phyloP scores from a whole-genome alignment of 1,140 invertebrate species.

The Zaprionus davidi region DNA sequence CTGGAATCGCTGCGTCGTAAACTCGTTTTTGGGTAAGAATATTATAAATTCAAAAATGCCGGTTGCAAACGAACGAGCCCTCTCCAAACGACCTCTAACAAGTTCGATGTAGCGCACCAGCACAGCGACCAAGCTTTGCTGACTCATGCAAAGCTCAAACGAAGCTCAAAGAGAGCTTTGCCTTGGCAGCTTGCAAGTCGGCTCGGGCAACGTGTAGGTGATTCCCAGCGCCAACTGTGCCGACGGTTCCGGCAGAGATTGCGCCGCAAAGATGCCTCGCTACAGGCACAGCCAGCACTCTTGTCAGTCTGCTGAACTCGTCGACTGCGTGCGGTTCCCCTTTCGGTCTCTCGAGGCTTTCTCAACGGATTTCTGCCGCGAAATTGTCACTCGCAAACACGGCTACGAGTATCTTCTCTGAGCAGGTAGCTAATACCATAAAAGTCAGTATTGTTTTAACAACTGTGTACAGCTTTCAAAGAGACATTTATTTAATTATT shows the following conservation, averaged over 20 bases:
- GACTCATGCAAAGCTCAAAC: neutral
- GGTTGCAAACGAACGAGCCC: slow-evolving; percentile 72
- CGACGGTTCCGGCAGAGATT: slow-evolving; percentile 52
- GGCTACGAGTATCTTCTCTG: slow-evolving; percentile 20
- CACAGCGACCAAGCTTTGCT: slow-evolving; percentile 33
- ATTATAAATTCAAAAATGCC: slow-evolving; percentile 70
- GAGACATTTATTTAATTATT: slow-evolving; percentile 21
- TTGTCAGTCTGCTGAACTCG: slow-evolving; percentile 66
- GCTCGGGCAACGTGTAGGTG: slow-evolving; percentile 31
- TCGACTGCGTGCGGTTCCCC: slow-evolving; percentile 63
- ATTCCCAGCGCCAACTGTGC: slow-evolving; percentile 16
- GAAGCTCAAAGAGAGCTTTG: slow-evolving; percentile 24
- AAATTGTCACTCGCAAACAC: slow-evolving; percentile 16
- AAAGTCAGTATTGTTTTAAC: slow-evolving; percentile 49
- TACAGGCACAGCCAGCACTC: slow-evolving; percentile 26
- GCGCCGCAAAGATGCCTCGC: slow-evolving; percentile 69
- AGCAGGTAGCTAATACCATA: slow-evolving; percentile 57
- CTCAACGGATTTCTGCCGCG: slow-evolving; percentile 38
- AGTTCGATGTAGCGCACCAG: slow-evolving; percentile 63
- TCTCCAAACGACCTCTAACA: slow-evolving; percentile 51
- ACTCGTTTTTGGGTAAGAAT: slow-evolving; percentile 56
- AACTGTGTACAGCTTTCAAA: slow-evolving; percentile 48
- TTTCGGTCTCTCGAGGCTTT: slow-evolving; percentile 12
- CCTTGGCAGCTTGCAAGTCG: neutral
- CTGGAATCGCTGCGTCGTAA: slow-evolving; percentile 35